Base-by-base conservation (phyloP, 1,140 invertebrate genomes). In the Medauroidea extradentata region DNA sequence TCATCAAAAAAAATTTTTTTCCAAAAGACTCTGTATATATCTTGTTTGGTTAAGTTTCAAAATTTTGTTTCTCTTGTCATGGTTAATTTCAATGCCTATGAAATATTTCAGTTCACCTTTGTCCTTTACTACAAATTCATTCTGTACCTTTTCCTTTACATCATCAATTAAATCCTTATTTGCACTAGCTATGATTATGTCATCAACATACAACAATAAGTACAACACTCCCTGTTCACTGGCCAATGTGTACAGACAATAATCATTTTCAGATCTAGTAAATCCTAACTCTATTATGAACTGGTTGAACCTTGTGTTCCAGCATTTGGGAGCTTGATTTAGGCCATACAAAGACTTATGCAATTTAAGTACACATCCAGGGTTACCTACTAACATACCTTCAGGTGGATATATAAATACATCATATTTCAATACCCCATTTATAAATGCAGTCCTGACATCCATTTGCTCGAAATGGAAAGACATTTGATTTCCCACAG, bases 331-430 rank as follows among this genome's bases (percentile, higher is more conserved):
- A 23, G 50, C 61, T 49, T 60, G 57, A 29, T 60, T 62, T 2
- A 62, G 23, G 0, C 61, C 57, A 44, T 60, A 62, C 13, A 62
- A 25, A 18, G 48, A 19, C 23, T 50, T 53, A 16, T 60, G n/a
- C 1, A 58, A 25, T 49, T 41, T 55, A 18, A 18, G 50, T 41
- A 41, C 61, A 42, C 19, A 5, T 80, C 75, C n/a, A 72, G 46
- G 16, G 16, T 19, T n/a, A 19, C 5, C 5, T 14, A 46, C 43
- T 19, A 46, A 46, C 21, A 34, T 34, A 4, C 43, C 43, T 46
- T 46, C 43, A 19, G 43, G 43, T 14, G 16, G 43, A 46, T 46
- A 19, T 7, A 46, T 46, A n/a, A 5, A 46, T 46, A 46, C 21
- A 46, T 46, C n/a, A 19, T 46, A 3, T 46, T 46, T 9, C 21